A percentile compares a stretch with the other conserved stretches of the same genome.
Evolutionary conservation across 2,113 vertebrate species (phyloP).

Genomic region (Dinomys branickii): DNA sequence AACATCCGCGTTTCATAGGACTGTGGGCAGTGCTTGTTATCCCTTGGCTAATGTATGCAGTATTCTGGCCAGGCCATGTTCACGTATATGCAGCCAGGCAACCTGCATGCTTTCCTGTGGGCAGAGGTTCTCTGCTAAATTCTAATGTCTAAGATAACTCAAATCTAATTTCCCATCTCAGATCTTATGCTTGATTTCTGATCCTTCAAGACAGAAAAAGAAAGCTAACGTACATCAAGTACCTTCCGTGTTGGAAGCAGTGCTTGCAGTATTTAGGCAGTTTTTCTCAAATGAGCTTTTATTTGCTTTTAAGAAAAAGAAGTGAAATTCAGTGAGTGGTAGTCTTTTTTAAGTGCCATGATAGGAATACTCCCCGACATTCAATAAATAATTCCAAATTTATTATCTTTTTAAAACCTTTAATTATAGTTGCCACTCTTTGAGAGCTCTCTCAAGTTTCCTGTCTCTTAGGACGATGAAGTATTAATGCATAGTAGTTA

Average conservation of each 20-base stretch:
- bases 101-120: not conserved
- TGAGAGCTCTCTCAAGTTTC: not conserved
- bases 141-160: not conserved
- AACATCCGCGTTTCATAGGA: not conserved
- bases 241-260: not conserved
- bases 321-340: constrained; percentile 7
- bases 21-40: not conserved
- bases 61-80: not conserved
- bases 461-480: not conserved
- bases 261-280: not conserved
- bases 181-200: constrained; percentile 17
- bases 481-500: constrained; percentile 35
- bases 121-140: constrained; percentile 22
- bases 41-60: not conserved
- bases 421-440: not conserved
- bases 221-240: not conserved
- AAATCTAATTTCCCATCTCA: not conserved
- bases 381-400: not conserved
- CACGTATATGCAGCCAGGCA: not conserved
- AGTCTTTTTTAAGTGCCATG: constrained; percentile 3
- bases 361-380: not conserved
- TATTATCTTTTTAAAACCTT: not conserved
- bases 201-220: not conserved
- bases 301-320: constrained; percentile 44
- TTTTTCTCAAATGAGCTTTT: constrained; percentile 30